Base-by-base conservation (phyloP, 2,797 vertebrate genomes). In the Aulostomus chinensis region DNA sequence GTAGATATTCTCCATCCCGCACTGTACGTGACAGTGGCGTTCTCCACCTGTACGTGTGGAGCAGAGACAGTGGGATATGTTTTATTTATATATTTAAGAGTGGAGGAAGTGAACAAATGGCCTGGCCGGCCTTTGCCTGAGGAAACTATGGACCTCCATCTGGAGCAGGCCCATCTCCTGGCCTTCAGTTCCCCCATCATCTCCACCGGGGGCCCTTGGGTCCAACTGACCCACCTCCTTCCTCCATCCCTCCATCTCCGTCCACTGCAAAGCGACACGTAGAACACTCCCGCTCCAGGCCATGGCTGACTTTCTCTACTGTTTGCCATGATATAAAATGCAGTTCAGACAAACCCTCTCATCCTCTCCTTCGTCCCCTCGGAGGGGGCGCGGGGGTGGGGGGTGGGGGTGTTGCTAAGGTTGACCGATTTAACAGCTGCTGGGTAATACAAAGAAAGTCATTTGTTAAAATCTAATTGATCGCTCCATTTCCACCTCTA, bases 401-500 rank as follows among this genome's bases (percentile, higher is more conserved):
- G n/a, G n/a, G n/a, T n/a, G n/a, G 43, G 56, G 33, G 65, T 22
- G 70, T n/a, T 55, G 81, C 75, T 84, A 83, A 77, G 85, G 86
- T 81, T 88, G 86, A 87, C 84, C 77, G 80, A 87, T 88, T 91
- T 90, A 88, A 86, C 86, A 88, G 84, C 89, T 88, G 88, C 86
- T 85, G 80, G 89, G 83, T 86, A 86, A 86, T 83, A 81, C 79
- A 88, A 75, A 86, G 80, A 88, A 87, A 88, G 90, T 90, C 63
- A 83, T 91, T 90, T 91, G 87, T 91, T 92, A 88, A 90, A 89
- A 89, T 85, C 85, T 83, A 91, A 91, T 89, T 90, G 90, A 91
- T 92, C 72, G 84, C 88, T 88, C 77, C 81, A 84, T 81, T 87
- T 88, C 73, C 80, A 86, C 81, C 83, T 84, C 80, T 73, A 68